A percentile compares a stretch with the other conserved stretches of the same genome.
phyloP scores from a whole-genome alignment of 2,888 invertebrate genomes.

The Parapristionchus giblindavisi region DNA sequence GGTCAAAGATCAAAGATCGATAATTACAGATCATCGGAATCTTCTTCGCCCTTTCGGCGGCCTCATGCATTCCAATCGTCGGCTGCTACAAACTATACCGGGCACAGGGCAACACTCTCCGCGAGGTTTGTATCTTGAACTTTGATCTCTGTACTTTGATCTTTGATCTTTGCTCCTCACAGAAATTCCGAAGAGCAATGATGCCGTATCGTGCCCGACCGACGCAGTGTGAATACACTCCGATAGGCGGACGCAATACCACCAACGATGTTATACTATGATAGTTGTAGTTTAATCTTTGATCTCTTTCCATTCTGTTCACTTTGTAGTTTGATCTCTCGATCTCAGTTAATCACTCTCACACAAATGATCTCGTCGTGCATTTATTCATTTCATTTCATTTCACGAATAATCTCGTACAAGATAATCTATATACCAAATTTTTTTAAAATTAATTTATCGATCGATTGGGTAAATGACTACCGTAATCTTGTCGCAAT shows the following conservation, averaged over 20 bases:
- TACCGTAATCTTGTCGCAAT: no score
- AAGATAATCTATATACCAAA: no score
- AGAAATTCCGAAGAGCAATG: slow-evolving; percentile 57
- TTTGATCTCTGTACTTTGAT: no score
- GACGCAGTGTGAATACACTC: slow-evolving; percentile 51
- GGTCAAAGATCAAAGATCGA: no score
- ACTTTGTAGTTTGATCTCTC: background rate
- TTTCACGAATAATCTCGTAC: no score
- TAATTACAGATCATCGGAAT: slow-evolving; percentile 48
- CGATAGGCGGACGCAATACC: slow-evolving; percentile 44
- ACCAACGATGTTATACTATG: slow-evolving; percentile 51
- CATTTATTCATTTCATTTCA: no score
- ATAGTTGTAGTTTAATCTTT: slow-evolving; percentile 10
- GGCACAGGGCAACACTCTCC: slow-evolving; percentile 73
- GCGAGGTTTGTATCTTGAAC: slow-evolving; percentile 57
- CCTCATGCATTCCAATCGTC: slow-evolving; percentile 72
- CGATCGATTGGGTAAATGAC: no score
- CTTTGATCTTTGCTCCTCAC: no score
- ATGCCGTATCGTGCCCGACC: slow-evolving; percentile 58
- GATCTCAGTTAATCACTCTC: no score
- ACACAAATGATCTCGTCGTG: no score
- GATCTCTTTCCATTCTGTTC: background rate
- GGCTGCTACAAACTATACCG: slow-evolving; percentile 80
- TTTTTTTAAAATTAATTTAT: no score
- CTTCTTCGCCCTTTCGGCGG: slow-evolving; percentile 67